phyloP scores from a whole-genome alignment of 2,888 invertebrate species.

The Zhengitettix transpicula region DNA sequence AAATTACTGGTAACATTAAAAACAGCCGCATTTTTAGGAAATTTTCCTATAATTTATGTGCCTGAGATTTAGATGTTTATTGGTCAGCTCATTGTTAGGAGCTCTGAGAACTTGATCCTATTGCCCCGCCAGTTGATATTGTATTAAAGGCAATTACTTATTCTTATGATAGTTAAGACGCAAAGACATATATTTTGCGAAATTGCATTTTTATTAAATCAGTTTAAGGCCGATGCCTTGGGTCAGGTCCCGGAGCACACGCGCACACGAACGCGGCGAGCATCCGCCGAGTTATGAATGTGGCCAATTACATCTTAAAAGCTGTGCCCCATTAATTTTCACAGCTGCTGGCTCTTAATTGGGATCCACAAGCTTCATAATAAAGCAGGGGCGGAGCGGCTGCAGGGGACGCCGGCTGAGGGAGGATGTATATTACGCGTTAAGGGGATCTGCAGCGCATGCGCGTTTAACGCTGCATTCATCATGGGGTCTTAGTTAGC shows the following conservation, averaged over 20 bases:
- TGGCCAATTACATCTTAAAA: constrained; percentile 46
- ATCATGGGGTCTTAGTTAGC: neutral
- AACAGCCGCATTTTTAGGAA: too few species aligned
- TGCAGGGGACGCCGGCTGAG: constrained; percentile 19
- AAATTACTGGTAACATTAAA: too few species aligned
- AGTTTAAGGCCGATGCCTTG: too few species aligned
- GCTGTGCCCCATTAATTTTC: constrained; percentile 45
- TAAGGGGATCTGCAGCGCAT: neutral
- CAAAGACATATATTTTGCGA: too few species aligned
- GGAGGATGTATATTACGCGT: constrained; percentile 5
- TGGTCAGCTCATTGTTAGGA: too few species aligned
- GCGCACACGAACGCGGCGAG: neutral
- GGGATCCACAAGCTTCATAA: constrained; percentile 38
- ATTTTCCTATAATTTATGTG: too few species aligned
- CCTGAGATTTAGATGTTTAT: too few species aligned
- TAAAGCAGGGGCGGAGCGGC: constrained; percentile 23
- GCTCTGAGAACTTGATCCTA: too few species aligned
- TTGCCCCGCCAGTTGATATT: too few species aligned
- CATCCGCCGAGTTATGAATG: constrained; percentile 35
- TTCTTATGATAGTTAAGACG: too few species aligned
- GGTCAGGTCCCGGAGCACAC: neutral
- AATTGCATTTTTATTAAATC: too few species aligned
- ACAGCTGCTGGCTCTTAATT: constrained; percentile 45
- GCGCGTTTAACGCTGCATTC: neutral
- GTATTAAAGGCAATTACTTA: too few species aligned